Evolutionary conservation across 2,888 invertebrate species (phyloP), one percentile per base, ranked within the genome.

Genomic region (Cataglyphis rosenhaueri): DNA sequence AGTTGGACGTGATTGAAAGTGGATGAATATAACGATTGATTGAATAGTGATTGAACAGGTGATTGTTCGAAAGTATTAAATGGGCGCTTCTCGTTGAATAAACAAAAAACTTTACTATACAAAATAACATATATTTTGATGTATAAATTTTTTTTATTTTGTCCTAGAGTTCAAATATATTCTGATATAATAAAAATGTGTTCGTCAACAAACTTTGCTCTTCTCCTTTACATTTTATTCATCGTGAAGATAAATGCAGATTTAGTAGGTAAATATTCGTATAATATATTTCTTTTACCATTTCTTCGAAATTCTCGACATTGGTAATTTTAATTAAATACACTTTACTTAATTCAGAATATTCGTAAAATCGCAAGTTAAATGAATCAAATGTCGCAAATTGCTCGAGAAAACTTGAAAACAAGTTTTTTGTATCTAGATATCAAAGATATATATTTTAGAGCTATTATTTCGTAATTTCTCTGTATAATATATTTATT

Each of bases 221-320:
- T 59, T 35, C 25, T 79, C 15, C 35, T 35, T 38, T 61, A 32
- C 2, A 2, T 70, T 32, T 59, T 48, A 4, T 48, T 79, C 21
- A 29, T 48, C n/a, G n/a, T 18, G 9, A 35, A 3, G 35, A 4
- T n/a, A 35, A 18, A 25, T 48, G 35, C 70, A 18, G 59, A 25
- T 70, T 2, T 9, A 25, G 25, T 71, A 61, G 78, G 78, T 79
- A 78, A 25, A 64, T 48, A 65, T 3, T 21, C 3, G 0, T 32
- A 10, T 44, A 59, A 29, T 5, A 35, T 35, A 2, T 18, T 48
- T 35, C 38, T 25, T 41, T 38, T 38, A 21, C 15, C 15, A 35
- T 10, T 38, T 38, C 21, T 35, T 38, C 1, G 12, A 21, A 38
- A 65, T 35, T 12, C 1, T 5, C 6, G 18, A 21, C 12, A 10